These are phyloP conservation scores for Dasypolia templi DNA, from an alignment of 2,888 invertebrate genomes.

Conservation along the genomic window DNA sequence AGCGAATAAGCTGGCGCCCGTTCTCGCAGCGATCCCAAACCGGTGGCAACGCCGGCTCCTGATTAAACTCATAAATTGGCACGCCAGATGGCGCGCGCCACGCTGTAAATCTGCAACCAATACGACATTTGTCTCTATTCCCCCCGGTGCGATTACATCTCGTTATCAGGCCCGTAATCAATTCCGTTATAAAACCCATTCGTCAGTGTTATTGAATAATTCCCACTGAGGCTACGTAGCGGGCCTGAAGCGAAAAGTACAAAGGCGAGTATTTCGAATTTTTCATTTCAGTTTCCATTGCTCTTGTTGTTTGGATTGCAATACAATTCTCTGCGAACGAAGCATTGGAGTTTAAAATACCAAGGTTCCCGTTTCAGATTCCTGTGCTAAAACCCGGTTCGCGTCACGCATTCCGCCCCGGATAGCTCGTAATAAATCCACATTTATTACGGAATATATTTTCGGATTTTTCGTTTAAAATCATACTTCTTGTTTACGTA, in stretches of 20 bases:
- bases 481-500: slow-evolving; percentile 51
- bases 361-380: slow-evolving; percentile 47
- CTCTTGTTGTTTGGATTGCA: slow-evolving; percentile 35
- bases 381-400: slow-evolving; percentile 46
- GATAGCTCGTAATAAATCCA: slow-evolving; percentile 58
- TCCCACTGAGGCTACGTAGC: slow-evolving; percentile 51
- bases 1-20: slow-evolving; percentile 63
- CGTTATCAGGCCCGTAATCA: slow-evolving; percentile 75
- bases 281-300: slow-evolving; percentile 53
- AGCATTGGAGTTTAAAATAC: slow-evolving; percentile 52
- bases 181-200: slow-evolving; percentile 71
- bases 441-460: slow-evolving; percentile 57
- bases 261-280: slow-evolving; percentile 46
- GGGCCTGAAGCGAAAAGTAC: slow-evolving; percentile 43
- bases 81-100: slow-evolving; percentile 86
- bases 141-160: slow-evolving; percentile 77
- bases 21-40: slow-evolving; percentile 65
- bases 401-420: slow-evolving; percentile 51
- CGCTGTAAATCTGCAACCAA: slow-evolving; percentile 88
- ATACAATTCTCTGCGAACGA: slow-evolving; percentile 19
- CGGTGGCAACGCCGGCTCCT: slow-evolving; percentile 71
- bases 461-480: slow-evolving; percentile 49
- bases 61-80: slow-evolving; percentile 89
- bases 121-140: slow-evolving; percentile 88
- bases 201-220: slow-evolving; percentile 72